These are phyloP conservation scores for Fulica atra DNA, from an alignment of 2,113 vertebrate genomes.

Conservation along the genomic window DNA sequence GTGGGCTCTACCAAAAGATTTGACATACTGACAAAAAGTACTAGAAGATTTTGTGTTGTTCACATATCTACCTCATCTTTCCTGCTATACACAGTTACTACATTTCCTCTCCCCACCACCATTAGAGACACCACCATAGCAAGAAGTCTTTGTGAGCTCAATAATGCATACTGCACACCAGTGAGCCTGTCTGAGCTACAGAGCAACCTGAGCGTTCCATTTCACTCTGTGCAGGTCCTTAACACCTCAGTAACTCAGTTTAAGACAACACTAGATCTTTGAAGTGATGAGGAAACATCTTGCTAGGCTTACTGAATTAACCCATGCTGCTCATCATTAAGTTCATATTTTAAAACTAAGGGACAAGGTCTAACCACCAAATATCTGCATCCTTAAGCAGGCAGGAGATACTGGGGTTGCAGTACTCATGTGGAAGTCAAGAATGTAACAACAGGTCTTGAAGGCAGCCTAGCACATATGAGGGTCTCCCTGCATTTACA, in stretches of 20 bases:
- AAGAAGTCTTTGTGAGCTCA: not conserved
- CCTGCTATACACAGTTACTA: not conserved
- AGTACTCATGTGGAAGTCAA: not conserved
- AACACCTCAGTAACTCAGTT: not conserved
- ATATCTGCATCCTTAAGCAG: not conserved
- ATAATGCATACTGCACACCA: not conserved
- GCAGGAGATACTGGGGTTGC: rapidly evolving
- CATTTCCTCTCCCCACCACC: not conserved
- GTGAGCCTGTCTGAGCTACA: not conserved
- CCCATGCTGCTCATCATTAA: not conserved
- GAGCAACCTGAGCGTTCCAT: not conserved
- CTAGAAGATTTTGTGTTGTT: not conserved
- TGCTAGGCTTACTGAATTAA: not conserved
- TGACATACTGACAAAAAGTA: not conserved
- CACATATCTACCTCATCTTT: not conserved
- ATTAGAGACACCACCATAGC: not conserved
- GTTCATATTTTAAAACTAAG: not conserved
- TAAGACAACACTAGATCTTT: not conserved
- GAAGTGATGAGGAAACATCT: not conserved
- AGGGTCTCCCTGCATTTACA: not conserved
- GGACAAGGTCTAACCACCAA: not conserved
- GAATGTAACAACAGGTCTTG: not conserved
- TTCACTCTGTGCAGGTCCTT: not conserved
- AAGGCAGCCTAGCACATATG: not conserved
- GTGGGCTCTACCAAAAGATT: not conserved